These are phyloP conservation scores for Grallaria varia DNA, from an alignment of 2,113 vertebrate species.

Conservation along the genomic window DNA sequence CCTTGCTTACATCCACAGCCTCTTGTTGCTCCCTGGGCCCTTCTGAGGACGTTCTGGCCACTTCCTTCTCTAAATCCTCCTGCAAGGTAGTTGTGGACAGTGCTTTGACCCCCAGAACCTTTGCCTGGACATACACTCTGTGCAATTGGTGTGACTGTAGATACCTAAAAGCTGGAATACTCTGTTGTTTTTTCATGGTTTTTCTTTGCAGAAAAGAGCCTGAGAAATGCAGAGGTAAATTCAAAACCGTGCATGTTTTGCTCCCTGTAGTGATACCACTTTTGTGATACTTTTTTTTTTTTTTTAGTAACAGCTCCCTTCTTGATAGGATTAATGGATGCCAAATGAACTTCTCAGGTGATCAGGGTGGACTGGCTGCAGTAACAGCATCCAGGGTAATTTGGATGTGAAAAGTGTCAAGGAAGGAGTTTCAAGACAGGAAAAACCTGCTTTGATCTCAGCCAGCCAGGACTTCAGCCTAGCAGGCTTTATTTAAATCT, in stretches of 20 bases:
- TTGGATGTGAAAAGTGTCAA: background rate
- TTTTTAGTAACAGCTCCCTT: background rate
- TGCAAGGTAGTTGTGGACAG: background rate
- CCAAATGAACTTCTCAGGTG: background rate
- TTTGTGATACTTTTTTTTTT: background rate
- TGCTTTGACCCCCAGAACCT: rapidly evolving
- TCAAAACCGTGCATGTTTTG: background rate
- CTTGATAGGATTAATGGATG: background rate
- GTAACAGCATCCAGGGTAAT: background rate
- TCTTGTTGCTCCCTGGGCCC: background rate
- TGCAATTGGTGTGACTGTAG: background rate
- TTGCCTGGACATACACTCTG: background rate
- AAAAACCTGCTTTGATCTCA: background rate
- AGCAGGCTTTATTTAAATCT: background rate
- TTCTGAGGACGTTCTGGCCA: background rate
- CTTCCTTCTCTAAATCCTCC: background rate
- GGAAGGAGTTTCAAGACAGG: background rate
- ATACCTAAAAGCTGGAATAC: background rate
- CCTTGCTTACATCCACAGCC: background rate
- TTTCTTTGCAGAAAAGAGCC: background rate
- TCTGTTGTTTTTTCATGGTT: background rate
- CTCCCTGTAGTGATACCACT: background rate
- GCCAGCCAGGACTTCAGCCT: background rate
- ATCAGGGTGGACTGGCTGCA: background rate
- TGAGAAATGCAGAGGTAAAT: background rate